phyloP scores from a whole-genome alignment of 23 tunicate species.

The Botrylloides violaceus region DNA sequence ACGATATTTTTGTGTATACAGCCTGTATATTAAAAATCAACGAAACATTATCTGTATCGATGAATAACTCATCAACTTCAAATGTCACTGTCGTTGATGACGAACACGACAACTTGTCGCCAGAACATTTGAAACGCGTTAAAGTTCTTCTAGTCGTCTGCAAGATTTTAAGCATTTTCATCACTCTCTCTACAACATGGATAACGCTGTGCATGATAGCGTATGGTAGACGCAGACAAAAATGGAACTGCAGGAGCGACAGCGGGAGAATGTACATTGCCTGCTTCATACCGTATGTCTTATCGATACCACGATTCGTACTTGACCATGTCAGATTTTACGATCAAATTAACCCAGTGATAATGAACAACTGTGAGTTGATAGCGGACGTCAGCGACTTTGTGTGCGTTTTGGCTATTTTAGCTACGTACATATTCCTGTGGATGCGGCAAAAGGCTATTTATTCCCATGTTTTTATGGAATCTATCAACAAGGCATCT shows the following conservation, averaged over 20 bases:
- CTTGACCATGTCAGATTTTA: not conserved
- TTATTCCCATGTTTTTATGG: not conserved
- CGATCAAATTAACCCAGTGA: not conserved
- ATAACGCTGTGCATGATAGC: not conserved
- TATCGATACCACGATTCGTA: not conserved
- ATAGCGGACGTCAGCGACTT: not conserved
- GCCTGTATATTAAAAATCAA: too few species aligned
- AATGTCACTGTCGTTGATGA: too few species aligned
- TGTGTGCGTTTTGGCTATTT: not conserved
- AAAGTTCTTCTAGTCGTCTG: not conserved
- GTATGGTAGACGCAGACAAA: not conserved
- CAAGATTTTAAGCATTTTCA: not conserved
- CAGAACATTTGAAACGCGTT: not conserved
- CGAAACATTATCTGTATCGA: too few species aligned
- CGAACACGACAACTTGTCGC: not conserved
- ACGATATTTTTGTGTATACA: too few species aligned
- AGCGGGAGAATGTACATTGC: not conserved
- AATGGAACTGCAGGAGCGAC: not conserved
- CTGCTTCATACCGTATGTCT: not conserved
- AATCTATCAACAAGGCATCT: not conserved
- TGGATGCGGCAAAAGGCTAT: not conserved
- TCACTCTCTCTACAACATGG: not conserved
- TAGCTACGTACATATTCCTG: not conserved
- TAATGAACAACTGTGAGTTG: not conserved
- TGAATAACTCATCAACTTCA: too few species aligned